Base-by-base conservation (phyloP, 1,140 invertebrate genomes). In the Microplitis demolitor region DNA sequence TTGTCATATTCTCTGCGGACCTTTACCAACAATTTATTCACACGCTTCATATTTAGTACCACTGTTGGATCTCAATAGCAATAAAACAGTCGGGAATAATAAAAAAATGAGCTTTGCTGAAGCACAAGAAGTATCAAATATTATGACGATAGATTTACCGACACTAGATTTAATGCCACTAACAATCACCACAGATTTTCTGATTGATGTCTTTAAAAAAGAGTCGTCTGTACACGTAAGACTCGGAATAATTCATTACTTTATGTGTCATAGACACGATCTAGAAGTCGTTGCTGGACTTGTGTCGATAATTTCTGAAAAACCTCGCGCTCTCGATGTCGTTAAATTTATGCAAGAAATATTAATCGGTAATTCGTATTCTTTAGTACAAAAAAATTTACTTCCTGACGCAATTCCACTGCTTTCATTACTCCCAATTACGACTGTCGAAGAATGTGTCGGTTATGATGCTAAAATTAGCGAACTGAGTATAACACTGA, bases 221-320 rank as follows among this genome's bases (percentile, higher is more conserved):
- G 89, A 91, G 70, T 89, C 86, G 3, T 89, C 89, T 0, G 79
- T 91, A 1, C 91, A 93, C 77, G 92, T 93, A 77, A 91, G 91
- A 70, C 80, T 95, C 37, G 91, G 91, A 3, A 94, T 95, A 37
- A 84, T 95, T 33, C 94, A 96, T 84, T 94, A 94, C 80, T 91
- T 96, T 71, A 83, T 95, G 11, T 89, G 93, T 62, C 94, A 96
- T 78, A 89, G 89, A 62, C 90, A 90, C 56, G 93, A 95, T 76
- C 81, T 91, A 71, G 93, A 94, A 66, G 86, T 90, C 37, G 90
- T 93, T 71, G 89, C 91, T 69, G 91, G 93, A 80, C 78, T 91
- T 6, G 83, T 91, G 37, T 82, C 83, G 3, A 80, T 84, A 0
- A 78, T 90, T 13, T 87, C 88, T 33, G 88, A 89, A 66, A 87